Base-by-base conservation (phyloP, 2,888 invertebrate species). In the Autographa gamma region DNA sequence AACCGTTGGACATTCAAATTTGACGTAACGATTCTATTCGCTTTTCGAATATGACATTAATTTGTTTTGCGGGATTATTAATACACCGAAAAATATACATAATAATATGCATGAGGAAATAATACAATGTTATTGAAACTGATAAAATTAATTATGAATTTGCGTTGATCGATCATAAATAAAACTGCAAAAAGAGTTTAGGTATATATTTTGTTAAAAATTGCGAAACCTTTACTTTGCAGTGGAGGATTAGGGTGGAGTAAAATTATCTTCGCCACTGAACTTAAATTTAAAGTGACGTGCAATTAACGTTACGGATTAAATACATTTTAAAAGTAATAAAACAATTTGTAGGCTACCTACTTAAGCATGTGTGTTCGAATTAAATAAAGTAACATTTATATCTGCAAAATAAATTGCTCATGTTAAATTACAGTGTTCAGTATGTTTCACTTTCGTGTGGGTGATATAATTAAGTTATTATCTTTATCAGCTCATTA, bases 1-100 rank as follows among this genome's bases (percentile, higher is more conserved):
- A 81, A 85, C 84, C 76, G 87, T 84, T 83, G 82, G 75, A 74
- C 69, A 83, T 88, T 89, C 84, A 87, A 90, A 89, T 89, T 88
- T 82, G 75, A 86, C 77, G 69, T 83, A 71, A 77, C 63, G 70
- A 69, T 68, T 71, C 66, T 63, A 66, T 72, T 72, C 61, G 31
- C 32, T 66, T 66, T 76, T 69, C 66, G 11, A 73, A 65, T 43
- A 52, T 58, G n/a, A 11, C 41, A n/a, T 18, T 38, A 19, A 19
- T 54, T 54, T 25, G n/a, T 31, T 59, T 7, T 6, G 6, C n/a
- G 0, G n/a, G n/a, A 48, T n/a, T n/a, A 48, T 14, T 43, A n/a
- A 5, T n/a, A n/a, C n/a, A 11, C 38, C 11, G 48, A n/a, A n/a
- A n/a, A n/a, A 8, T 43, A 43, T 5, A 16, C 3, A 43, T 43